A percentile compares a stretch with the other conserved stretches of the same genome.
These are phyloP conservation scores for Ispidina lecontei DNA, from an alignment of 2,797 vertebrate species.

Conservation along the genomic window DNA sequence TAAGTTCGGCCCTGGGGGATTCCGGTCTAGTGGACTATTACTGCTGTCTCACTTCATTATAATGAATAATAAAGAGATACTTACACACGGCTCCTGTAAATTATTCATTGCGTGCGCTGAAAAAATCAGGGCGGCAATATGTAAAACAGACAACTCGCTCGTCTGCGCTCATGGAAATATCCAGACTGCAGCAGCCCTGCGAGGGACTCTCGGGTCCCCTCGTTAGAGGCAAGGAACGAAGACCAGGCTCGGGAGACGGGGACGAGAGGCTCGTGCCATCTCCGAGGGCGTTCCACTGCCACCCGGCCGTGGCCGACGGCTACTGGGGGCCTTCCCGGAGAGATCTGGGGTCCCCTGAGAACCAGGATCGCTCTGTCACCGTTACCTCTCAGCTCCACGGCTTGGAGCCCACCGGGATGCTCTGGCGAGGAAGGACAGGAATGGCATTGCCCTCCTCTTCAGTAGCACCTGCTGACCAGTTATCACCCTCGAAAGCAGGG, in stretches of 20 bases:
- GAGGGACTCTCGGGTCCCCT: conserved; percentile 45
- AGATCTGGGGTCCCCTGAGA: not conserved
- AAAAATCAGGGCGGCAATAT: conserved; percentile 75
- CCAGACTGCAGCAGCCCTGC: conserved; percentile 47
- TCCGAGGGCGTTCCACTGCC: rapidly evolving
- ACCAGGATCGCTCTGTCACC: rapidly evolving
- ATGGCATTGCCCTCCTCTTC: not conserved
- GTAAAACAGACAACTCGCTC: conserved; percentile 69
- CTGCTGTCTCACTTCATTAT: conserved; percentile 82
- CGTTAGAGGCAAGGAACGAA: conserved; percentile 54
- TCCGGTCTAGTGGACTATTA: conserved; percentile 80
- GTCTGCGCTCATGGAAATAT: conserved; percentile 69
- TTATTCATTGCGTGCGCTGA: conserved; percentile 77
- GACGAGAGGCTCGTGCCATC: not conserved
- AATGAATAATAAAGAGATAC: conserved; percentile 84
- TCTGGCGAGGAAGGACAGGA: rapidly evolving
- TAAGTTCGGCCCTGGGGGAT: conserved; percentile 73
- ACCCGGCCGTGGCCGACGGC: rapidly evolving
- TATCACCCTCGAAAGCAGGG: not conserved
- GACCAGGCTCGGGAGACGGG: conserved; percentile 20
- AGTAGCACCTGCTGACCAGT: rapidly evolving
- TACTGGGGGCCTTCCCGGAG: rapidly evolving
- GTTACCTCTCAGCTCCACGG: rapidly evolving
- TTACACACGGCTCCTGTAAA: conserved; percentile 79
- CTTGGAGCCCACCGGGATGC: rapidly evolving